Conservation (phyloP, 1,140 invertebrate genomes). For the Pachyrhynchus sulphureomaculatus region DNA sequence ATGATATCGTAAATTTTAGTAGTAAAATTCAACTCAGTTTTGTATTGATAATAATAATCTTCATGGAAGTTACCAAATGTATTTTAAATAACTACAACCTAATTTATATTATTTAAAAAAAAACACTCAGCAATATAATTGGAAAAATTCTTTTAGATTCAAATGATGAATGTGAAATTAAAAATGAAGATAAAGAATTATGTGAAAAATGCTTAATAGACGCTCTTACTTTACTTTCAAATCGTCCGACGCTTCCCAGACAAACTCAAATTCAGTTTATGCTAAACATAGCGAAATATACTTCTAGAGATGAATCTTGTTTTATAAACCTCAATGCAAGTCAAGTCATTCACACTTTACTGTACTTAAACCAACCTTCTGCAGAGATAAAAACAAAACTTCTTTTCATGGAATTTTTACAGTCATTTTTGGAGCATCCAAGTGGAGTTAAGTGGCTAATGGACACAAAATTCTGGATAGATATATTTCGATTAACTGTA, state of each 20-base stretch:
- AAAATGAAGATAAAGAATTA: conserved; percentile 14
- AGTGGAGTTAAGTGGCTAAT: conserved; percentile 15
- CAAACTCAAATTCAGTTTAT: conserved; percentile 2
- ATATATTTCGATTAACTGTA: not conserved
- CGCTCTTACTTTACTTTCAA: not conserved
- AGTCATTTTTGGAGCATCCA: conserved; percentile 10
- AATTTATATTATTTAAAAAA: too few species aligned
- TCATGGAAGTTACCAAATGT: too few species aligned
- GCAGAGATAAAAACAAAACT: not conserved
- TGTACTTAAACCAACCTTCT: not conserved
- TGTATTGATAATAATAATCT: too few species aligned
- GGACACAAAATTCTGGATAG: conserved; percentile 5
- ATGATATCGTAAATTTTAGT: too few species aligned
- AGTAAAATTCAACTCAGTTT: too few species aligned
- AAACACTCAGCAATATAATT: too few species aligned
- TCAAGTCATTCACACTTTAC: not conserved
- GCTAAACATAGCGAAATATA: conserved; percentile 5
- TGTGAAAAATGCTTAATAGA: conserved; percentile 19
- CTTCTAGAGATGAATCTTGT: conserved; percentile 10
- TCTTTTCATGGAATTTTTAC: not conserved
- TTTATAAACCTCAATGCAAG: conserved; percentile 16
- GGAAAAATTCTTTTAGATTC: conserved; percentile 9
- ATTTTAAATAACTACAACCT: too few species aligned
- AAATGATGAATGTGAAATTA: conserved; percentile 1
- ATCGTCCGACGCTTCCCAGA: not conserved